Evolutionary conservation across 92 coral and sea anemone species (phyloP).

Genomic region (Umimayanthus chanpuru): DNA sequence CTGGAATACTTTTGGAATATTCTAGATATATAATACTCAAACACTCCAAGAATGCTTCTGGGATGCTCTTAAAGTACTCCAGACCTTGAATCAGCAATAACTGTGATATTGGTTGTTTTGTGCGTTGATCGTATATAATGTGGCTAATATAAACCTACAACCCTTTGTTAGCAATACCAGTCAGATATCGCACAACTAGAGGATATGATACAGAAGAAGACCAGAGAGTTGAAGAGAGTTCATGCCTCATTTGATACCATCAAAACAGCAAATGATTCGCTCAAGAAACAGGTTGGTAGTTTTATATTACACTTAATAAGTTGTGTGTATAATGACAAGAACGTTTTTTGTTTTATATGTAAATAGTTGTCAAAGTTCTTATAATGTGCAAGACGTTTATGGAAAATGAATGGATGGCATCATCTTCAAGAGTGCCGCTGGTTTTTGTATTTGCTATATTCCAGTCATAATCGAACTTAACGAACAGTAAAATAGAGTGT

Average conservation of each 20-base stretch:
- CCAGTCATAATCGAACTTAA: not conserved
- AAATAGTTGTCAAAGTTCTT: not conserved
- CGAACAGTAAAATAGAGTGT: no score
- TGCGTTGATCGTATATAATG: not conserved
- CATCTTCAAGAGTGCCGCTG: not conserved
- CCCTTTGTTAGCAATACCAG: slow-evolving; percentile 73
- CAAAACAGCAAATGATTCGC: slow-evolving; percentile 88
- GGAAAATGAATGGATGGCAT: not conserved
- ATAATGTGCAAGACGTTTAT: no score
- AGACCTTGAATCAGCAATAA: no score
- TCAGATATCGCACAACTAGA: slow-evolving; percentile 69
- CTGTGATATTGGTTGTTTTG: no score
- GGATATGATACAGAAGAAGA: slow-evolving; percentile 78
- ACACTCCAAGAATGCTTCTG: no score
- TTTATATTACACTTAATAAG: no score
- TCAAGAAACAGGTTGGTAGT: slow-evolving; percentile 84
- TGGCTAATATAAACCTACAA: not conserved
- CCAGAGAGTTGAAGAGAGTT: slow-evolving; percentile 84
- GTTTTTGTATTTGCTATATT: not conserved
- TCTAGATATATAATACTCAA: no score
- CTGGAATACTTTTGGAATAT: no score
- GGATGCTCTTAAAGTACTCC: no score
- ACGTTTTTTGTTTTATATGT: no score
- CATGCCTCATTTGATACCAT: slow-evolving; percentile 95
- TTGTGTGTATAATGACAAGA: no score